phyloP scores from a whole-genome alignment of 2,888 invertebrate genomes.

The Penaeus monodon region DNA sequence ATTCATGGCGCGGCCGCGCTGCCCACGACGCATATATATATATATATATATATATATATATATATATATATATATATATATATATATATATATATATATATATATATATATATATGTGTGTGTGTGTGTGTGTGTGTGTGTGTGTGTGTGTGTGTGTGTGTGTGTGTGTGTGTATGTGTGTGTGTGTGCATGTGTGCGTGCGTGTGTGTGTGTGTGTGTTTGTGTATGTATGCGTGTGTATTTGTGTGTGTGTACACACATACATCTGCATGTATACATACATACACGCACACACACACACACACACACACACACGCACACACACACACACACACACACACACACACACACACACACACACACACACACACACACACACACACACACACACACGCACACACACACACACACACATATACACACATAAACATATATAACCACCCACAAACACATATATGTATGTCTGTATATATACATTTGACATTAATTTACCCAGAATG shows the following conservation, averaged over 20 bases:
- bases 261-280: too few species aligned
- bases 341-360: neutral
- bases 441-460: too few species aligned
- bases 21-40: constrained; percentile 5
- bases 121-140: neutral
- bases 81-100: constrained; percentile 20
- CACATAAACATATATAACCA: neutral
- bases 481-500: too few species aligned
- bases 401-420: neutral
- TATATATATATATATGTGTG: neutral
- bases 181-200: neutral
- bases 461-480: too few species aligned
- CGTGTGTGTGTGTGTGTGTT: too few species aligned
- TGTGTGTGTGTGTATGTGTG: constrained; percentile 1
- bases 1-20: too few species aligned
- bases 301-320: neutral
- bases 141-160: neutral
- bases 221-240: too few species aligned
- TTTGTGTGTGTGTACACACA: too few species aligned
- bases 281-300: too few species aligned
- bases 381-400: neutral
- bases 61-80: constrained; percentile 24
- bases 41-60: constrained; percentile 39
- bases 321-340: neutral
- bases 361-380: neutral